Percentiles rank a stretch among this genome's conserved stretches.
Conservation (phyloP, 2,888 invertebrate genomes). For the Folsomia candida region DNA sequence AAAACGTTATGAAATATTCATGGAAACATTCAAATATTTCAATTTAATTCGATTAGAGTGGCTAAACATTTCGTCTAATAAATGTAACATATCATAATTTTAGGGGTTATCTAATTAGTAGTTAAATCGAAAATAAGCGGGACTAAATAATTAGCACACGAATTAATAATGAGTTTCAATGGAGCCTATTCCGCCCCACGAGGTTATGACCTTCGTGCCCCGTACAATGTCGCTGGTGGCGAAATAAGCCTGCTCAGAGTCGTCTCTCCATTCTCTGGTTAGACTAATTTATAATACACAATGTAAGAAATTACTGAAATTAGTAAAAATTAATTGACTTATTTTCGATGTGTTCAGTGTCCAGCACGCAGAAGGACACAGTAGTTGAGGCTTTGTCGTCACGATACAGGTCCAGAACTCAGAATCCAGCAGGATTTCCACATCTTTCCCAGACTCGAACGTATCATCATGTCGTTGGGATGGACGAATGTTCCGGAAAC, state of each 20-base stretch:
- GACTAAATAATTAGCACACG: no score
- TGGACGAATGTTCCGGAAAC: not conserved
- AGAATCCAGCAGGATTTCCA: not conserved
- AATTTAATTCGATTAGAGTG: no score
- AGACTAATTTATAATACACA: slow-evolving; percentile 4
- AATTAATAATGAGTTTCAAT: no score
- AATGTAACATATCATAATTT: no score
- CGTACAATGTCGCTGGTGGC: slow-evolving; percentile 45
- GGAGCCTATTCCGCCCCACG: slow-evolving; percentile 42
- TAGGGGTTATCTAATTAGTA: no score
- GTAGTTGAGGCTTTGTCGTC: not conserved
- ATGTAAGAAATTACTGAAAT: no score
- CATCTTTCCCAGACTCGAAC: not conserved
- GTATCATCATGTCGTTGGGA: not conserved
- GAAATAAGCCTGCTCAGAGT: slow-evolving; percentile 43
- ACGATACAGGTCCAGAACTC: not conserved
- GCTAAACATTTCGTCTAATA: no score
- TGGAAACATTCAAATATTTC: no score
- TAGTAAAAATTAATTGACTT: not conserved
- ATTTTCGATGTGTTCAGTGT: not conserved
- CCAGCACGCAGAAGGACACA: not conserved
- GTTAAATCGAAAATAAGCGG: no score
- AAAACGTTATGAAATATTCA: no score
- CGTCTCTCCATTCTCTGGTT: slow-evolving; percentile 37
- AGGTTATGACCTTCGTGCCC: slow-evolving; percentile 43